These are phyloP conservation scores for Pegoplata infirma DNA, from an alignment of 2,888 invertebrate species.

Conservation along the genomic window DNA sequence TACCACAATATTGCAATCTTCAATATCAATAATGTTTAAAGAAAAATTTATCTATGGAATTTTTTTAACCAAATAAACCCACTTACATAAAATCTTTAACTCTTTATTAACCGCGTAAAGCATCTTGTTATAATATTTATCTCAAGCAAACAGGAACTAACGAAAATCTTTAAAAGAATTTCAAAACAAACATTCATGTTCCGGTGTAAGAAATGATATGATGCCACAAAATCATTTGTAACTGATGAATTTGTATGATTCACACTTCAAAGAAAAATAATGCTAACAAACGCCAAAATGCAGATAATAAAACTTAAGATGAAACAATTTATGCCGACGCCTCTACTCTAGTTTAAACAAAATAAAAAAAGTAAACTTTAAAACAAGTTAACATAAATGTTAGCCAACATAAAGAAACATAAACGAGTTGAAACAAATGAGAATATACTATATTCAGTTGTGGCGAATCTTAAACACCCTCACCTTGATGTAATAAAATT, in stretches of 20 bases:
- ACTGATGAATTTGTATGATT: slow-evolving; percentile 54
- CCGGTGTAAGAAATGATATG: slow-evolving; percentile 54
- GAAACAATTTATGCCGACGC: slow-evolving; percentile 58
- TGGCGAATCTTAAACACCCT: no score
- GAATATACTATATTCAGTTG: no score
- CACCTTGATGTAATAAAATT: no score
- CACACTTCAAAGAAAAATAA: slow-evolving; percentile 59
- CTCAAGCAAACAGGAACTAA: slow-evolving; percentile 29
- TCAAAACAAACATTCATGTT: slow-evolving; percentile 44
- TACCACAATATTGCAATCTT: no score
- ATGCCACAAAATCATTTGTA: slow-evolving; percentile 46
- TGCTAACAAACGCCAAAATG: slow-evolving; percentile 7
- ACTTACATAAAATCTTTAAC: not conserved
- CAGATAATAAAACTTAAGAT: slow-evolving; percentile 59
- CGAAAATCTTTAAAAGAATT: slow-evolving; percentile 35
- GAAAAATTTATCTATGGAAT: not conserved
- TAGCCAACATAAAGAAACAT: slow-evolving; percentile 42
- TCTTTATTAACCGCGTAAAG: not conserved
- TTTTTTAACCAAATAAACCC: not conserved
- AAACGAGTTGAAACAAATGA: slow-evolving; percentile 3
- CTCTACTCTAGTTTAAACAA: slow-evolving; percentile 60
- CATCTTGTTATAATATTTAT: not conserved
- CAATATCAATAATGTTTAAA: no score
- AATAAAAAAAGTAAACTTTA: slow-evolving; percentile 23
- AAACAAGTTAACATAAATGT: slow-evolving; percentile 52